A percentile compares a stretch with the other conserved stretches of the same genome.
Conservation (phyloP, 2,888 invertebrate genomes). For the Omphaloscelis lunosa region DNA sequence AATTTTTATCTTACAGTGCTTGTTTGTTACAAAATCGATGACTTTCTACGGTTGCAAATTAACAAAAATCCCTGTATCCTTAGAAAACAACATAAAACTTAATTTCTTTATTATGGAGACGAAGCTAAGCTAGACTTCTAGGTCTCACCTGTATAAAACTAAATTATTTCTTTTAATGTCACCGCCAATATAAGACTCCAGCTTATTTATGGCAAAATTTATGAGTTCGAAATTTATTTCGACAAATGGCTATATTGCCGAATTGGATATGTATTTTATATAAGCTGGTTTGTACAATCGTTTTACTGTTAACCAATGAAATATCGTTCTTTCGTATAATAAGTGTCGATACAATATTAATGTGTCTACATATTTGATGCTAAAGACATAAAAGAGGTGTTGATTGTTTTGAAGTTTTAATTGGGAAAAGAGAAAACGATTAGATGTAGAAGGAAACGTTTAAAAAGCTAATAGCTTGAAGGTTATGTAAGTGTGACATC, state of each 20-base stretch:
- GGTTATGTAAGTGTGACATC: neutral
- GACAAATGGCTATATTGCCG: constrained; percentile 67
- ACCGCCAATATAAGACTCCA: constrained; percentile 59
- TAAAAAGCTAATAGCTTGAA: neutral
- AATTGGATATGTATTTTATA: constrained; percentile 67
- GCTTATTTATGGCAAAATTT: constrained; percentile 71
- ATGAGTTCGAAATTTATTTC: constrained; percentile 70
- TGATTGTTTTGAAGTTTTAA: constrained; percentile 36
- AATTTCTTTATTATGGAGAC: neutral
- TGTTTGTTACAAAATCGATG: no score
- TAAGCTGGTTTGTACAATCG: constrained; percentile 56
- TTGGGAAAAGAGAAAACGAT: constrained; percentile 33
- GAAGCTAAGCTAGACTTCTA: constrained; percentile 45
- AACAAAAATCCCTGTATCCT: neutral
- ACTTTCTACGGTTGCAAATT: neutral
- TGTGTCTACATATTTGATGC: constrained; percentile 39
- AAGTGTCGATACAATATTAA: constrained; percentile 44
- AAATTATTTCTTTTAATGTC: constrained; percentile 61
- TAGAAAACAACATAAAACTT: neutral
- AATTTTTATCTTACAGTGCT: neutral
- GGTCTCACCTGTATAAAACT: neutral
- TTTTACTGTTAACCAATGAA: constrained; percentile 64
- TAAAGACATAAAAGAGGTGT: constrained; percentile 33
- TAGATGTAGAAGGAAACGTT: neutral
- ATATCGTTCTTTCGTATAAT: constrained; percentile 46